Conservation (phyloP, 2,113 vertebrate genomes). For the Pseudorasbora parva region DNA sequence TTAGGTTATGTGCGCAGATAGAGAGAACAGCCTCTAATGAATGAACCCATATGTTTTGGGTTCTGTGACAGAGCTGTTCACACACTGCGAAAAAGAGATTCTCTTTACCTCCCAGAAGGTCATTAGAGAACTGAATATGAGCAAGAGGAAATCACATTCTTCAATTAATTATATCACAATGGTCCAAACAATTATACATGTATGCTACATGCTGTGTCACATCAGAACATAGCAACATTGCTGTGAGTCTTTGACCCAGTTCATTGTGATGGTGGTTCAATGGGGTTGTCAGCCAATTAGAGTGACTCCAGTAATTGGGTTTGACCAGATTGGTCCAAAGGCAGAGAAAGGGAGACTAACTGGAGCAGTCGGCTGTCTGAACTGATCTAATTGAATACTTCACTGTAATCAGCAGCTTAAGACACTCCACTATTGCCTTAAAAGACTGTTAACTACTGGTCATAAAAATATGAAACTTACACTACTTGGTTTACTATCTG, state of each 20-base stretch:
- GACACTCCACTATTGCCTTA: neutral
- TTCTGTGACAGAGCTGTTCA: conserved; percentile 11
- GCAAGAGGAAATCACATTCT: neutral
- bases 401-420: conserved; percentile 5
- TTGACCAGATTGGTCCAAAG: conserved; percentile 38
- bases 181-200: conserved; percentile 20
- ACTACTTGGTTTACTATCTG: neutral
- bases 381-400: conserved; percentile 21
- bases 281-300: conserved; percentile 40
- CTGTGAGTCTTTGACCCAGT: conserved; percentile 33
- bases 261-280: conserved; percentile 29
- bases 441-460: neutral
- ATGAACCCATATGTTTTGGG: conserved; percentile 17
- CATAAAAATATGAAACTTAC: neutral
- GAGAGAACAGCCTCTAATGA: conserved; percentile 34
- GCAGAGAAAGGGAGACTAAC: neutral
- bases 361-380: conserved; percentile 22
- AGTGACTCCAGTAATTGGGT: conserved; percentile 30
- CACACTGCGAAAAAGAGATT: conserved; percentile 29
- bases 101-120: conserved; percentile 3
- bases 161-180: conserved; percentile 17
- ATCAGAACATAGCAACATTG: neutral
- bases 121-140: conserved; percentile 15
- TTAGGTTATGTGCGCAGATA: neutral
- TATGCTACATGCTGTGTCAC: neutral